Conservation (phyloP, 2,113 vertebrate genomes). For the Epinephelus cyanopodus region DNA sequence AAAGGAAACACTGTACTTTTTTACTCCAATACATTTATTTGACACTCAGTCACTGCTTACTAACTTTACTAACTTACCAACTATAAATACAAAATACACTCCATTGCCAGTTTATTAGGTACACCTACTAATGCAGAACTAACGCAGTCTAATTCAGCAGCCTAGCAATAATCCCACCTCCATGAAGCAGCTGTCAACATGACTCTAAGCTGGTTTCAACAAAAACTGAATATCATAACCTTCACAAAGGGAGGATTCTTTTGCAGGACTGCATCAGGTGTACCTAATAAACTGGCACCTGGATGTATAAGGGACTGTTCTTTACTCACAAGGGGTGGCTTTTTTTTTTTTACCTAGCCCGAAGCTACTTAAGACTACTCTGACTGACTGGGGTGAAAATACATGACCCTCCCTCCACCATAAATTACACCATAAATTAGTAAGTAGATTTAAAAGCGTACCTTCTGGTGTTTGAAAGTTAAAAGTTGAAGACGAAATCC, state of each 20-base stretch:
- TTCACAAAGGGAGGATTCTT: neutral
- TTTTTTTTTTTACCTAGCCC: too few relatives aligned
- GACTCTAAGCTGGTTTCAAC: neutral
- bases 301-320: neutral
- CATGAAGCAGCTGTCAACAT: neutral
- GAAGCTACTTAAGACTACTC: too few relatives aligned
- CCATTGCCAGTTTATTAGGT: neutral
- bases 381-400: too few relatives aligned
- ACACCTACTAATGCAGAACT: neutral
- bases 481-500: too few relatives aligned
- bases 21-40: neutral
- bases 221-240: neutral
- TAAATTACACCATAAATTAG: too few relatives aligned
- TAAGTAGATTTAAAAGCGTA: too few relatives aligned
- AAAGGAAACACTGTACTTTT: neutral
- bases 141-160: neutral
- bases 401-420: too few relatives aligned
- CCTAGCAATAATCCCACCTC: neutral
- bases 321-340: too few relatives aligned
- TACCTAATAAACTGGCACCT: neutral
- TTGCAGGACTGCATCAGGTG: neutral
- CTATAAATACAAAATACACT: neutral
- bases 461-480: too few relatives aligned
- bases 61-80: too few relatives aligned
- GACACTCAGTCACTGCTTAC: neutral